A percentile compares a stretch with the other conserved stretches of the same genome.
phyloP scores from a whole-genome alignment of 2,888 invertebrate species.

The Phytoseiulus persimilis region DNA sequence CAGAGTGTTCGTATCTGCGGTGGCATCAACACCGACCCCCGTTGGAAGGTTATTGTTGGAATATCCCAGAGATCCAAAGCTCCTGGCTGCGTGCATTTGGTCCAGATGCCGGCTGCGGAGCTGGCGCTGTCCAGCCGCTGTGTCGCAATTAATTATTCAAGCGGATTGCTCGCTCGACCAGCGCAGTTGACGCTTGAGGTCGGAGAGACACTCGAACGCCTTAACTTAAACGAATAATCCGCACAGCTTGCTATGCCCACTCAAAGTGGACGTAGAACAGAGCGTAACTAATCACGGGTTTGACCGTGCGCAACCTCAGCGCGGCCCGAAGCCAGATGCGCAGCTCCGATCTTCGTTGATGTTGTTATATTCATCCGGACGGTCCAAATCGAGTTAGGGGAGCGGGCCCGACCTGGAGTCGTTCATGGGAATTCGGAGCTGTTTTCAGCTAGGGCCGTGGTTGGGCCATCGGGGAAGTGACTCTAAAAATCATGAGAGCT shows the following conservation, averaged over 20 bases:
- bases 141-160: not conserved
- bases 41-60: too few relatives aligned
- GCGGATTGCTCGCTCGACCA: not conserved
- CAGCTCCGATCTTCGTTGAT: not conserved
- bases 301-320: not conserved
- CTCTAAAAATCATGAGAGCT: too few relatives aligned
- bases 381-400: not conserved
- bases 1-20: too few relatives aligned
- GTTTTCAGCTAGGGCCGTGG: too few relatives aligned
- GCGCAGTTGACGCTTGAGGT: not conserved
- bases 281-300: not conserved
- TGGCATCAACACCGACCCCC: too few relatives aligned
- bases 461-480: too few relatives aligned
- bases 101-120: too few relatives aligned
- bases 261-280: not conserved
- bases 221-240: not conserved
- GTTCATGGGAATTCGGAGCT: too few relatives aligned
- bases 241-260: not conserved
- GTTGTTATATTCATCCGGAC: not conserved
- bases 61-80: too few relatives aligned
- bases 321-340: not conserved
- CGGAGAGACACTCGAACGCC: not conserved
- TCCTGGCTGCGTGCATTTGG: too few relatives aligned
- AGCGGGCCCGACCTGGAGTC: too few relatives aligned
- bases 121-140: not conserved